phyloP scores from a whole-genome alignment of 2,888 invertebrate species.

The Diabrotica balteata region DNA sequence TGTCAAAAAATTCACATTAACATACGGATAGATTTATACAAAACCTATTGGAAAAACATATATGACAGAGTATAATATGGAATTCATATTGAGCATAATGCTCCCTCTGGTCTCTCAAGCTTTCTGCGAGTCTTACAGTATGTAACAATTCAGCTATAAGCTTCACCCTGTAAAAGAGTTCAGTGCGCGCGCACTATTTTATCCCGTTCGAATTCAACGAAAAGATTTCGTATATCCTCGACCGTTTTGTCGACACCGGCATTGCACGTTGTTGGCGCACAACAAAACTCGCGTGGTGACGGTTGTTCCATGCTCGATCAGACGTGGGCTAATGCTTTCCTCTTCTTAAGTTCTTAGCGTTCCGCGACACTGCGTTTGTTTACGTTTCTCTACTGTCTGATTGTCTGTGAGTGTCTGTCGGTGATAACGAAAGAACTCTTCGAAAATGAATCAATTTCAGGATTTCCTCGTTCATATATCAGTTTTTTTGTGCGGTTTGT shows the following conservation, averaged over 20 bases:
- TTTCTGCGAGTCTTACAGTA: too few relatives aligned
- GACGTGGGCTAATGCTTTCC: slow-evolving; percentile 1
- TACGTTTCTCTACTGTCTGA: slow-evolving; percentile 7
- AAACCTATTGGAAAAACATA: too few relatives aligned
- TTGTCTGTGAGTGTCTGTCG: slow-evolving; percentile 13
- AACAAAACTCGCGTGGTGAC: slow-evolving; percentile 10
- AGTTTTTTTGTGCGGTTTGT: slow-evolving; percentile 6
- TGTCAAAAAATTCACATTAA: too few relatives aligned
- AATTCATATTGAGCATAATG: too few relatives aligned
- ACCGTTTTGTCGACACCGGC: slow-evolving; percentile 2
- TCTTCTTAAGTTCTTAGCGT: slow-evolving; percentile 2
- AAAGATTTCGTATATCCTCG: slow-evolving; percentile 7
- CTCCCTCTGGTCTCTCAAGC: too few relatives aligned
- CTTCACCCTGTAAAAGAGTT: not conserved
- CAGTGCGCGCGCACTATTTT: slow-evolving; percentile 2
- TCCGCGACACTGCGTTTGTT: slow-evolving; percentile 10
- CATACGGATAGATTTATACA: too few relatives aligned
- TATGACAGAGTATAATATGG: too few relatives aligned
- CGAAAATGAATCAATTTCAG: too few relatives aligned
- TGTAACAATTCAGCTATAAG: too few relatives aligned
- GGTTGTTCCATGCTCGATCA: slow-evolving; percentile 4
- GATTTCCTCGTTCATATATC: slow-evolving; percentile 5
- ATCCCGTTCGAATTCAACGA: slow-evolving; percentile 2
- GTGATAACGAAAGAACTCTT: not conserved
- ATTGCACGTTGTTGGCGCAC: not conserved